Conservation (phyloP, 2,113 vertebrate genomes). For the Zapornia atra region DNA sequence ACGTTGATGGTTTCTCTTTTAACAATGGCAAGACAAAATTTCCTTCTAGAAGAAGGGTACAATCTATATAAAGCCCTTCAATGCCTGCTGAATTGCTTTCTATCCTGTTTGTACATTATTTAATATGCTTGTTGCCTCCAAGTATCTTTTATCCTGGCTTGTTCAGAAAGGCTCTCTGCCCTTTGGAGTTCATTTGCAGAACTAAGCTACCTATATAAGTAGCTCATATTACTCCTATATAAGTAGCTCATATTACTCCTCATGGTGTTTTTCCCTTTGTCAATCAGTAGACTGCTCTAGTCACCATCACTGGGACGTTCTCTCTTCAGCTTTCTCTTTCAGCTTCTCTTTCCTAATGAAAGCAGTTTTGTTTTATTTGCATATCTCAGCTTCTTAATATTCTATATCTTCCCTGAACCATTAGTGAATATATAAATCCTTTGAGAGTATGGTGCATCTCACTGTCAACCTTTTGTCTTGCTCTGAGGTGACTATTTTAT, state of each 20-base stretch:
- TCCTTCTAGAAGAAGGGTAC: not conserved
- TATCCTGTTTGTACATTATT: not conserved
- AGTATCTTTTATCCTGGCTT: not conserved
- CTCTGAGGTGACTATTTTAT: not conserved
- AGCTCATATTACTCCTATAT: not conserved
- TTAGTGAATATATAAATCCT: not conserved
- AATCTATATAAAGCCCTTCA: not conserved
- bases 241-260: not conserved
- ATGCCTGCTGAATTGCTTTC: not conserved
- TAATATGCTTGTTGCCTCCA: not conserved
- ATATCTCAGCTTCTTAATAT: not conserved
- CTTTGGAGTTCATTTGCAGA: not conserved
- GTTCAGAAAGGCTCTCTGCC: not conserved
- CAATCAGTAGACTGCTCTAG: not conserved
- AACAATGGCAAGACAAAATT: not conserved
- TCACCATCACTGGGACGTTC: not conserved
- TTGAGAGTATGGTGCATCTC: not conserved
- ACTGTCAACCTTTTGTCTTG: not conserved
- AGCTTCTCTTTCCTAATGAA: not conserved
- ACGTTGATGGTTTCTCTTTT: not conserved
- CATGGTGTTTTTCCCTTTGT: not conserved
- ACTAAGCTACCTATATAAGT: not conserved
- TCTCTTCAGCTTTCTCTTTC: not conserved
- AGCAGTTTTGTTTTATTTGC: not conserved
- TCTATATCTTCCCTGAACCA: not conserved